These are phyloP conservation scores for Trilocha varians DNA, from an alignment of 2,888 invertebrate genomes.

Conservation along the genomic window DNA sequence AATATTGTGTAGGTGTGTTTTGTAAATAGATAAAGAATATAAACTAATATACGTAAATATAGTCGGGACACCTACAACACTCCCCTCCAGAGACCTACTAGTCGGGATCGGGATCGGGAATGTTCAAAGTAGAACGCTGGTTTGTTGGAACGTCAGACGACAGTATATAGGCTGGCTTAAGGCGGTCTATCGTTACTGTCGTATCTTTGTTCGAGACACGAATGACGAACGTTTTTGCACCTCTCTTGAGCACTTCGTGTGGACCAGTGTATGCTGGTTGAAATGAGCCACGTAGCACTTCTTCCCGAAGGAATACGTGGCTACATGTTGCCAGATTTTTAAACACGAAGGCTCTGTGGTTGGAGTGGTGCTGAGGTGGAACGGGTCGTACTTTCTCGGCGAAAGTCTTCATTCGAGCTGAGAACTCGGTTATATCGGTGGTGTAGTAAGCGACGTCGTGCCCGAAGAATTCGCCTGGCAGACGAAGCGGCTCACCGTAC, in stretches of 20 bases:
- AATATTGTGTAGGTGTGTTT: too few relatives aligned
- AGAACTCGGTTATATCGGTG: conserved; percentile 7
- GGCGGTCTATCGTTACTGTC: conserved; percentile 11
- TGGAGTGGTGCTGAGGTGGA: background rate
- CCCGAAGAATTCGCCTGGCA: conserved; percentile 10
- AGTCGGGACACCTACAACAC: too few relatives aligned
- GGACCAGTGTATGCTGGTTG: conserved; percentile 18
- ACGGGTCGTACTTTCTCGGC: background rate
- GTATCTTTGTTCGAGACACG: background rate
- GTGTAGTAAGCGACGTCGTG: conserved; percentile 1
- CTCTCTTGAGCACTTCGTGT: conserved; percentile 10
- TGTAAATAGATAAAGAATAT: too few relatives aligned
- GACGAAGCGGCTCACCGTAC: conserved; percentile 6
- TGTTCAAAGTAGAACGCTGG: too few relatives aligned
- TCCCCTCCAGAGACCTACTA: too few relatives aligned
- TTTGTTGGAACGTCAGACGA: too few relatives aligned
- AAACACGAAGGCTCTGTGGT: background rate
- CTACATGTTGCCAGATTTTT: background rate
- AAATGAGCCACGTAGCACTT: conserved; percentile 10
- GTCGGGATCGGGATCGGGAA: too few relatives aligned
- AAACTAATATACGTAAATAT: too few relatives aligned
- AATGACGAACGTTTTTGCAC: background rate
- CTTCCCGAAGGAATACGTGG: background rate
- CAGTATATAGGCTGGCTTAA: conserved; percentile 17
- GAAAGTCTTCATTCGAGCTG: conserved; percentile 5